These are phyloP conservation scores for Elgonia sp. DNA, from an alignment of 2,888 invertebrate species.

Conservation along the genomic window DNA sequence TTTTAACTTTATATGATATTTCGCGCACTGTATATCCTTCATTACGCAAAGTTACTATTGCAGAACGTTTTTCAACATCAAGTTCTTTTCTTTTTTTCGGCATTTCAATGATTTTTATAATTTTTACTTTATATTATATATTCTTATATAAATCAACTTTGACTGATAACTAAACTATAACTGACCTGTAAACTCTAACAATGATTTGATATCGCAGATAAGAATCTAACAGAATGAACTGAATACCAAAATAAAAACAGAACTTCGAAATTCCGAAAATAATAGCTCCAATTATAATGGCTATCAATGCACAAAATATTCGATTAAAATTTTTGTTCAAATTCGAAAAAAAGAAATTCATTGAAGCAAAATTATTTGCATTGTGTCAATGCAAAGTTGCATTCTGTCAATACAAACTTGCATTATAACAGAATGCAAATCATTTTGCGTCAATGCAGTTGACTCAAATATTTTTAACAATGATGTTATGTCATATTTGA, in stretches of 20 bases:
- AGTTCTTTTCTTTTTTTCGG: conserved; percentile 19
- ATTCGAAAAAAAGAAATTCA: too few species aligned
- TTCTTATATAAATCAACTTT: conserved; percentile 27
- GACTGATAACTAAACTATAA: conserved; percentile 2
- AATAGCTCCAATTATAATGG: too few species aligned
- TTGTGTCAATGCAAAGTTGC: too few species aligned
- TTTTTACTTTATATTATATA: conserved; percentile 25
- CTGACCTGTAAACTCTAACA: not conserved
- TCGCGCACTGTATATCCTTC: conserved; percentile 7
- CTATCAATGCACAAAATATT: too few species aligned
- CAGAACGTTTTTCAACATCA: conserved; percentile 26
- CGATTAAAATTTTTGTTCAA: too few species aligned
- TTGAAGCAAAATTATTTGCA: too few species aligned
- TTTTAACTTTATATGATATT: conserved; percentile 4
- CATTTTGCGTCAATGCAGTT: too few species aligned
- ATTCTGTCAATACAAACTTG: too few species aligned
- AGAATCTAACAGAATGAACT: not conserved
- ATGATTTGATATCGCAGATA: not conserved
- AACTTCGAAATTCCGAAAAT: not conserved
- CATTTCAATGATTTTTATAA: conserved; percentile 15
- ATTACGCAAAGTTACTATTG: conserved; percentile 18
- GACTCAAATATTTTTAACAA: too few species aligned
- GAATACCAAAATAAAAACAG: conserved; percentile 23
- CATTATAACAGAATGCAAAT: too few species aligned
- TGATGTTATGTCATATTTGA: too few species aligned